phyloP scores from a whole-genome alignment of 2,797 vertebrate genomes.

The Anguilla anguilla region DNA sequence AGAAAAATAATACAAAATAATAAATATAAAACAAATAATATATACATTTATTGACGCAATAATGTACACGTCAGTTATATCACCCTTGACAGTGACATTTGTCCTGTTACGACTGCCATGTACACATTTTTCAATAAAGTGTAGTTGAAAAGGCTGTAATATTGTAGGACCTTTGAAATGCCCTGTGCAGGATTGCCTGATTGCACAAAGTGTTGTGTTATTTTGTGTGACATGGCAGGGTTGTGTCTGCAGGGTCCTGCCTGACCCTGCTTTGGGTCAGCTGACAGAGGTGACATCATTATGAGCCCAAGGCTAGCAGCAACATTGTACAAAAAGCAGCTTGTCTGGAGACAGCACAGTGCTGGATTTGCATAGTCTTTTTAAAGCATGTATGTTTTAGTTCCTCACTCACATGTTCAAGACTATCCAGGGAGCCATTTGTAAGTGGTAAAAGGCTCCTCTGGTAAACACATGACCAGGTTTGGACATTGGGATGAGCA shows the following conservation, averaged over 20 bases:
- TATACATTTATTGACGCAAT: no score
- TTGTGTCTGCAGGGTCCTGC: background rate
- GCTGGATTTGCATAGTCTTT: background rate
- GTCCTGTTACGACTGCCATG: background rate
- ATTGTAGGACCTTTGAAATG: background rate
- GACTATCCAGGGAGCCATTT: background rate
- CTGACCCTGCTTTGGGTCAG: background rate
- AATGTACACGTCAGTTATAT: no score
- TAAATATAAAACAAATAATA: no score
- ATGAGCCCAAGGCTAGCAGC: background rate
- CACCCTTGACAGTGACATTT: no score
- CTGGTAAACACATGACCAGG: background rate
- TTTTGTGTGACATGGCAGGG: background rate
- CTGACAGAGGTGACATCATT: conserved; percentile 18
- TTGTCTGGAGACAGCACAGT: background rate
- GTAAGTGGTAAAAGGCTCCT: background rate
- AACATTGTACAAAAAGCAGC: no score
- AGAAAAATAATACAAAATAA: no score
- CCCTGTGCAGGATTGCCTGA: background rate
- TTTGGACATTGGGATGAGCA: background rate
- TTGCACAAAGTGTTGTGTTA: background rate
- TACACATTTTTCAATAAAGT: background rate
- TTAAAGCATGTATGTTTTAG: background rate
- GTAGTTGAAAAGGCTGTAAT: background rate
- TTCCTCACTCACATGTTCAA: background rate